Base-by-base conservation (phyloP, 2,888 invertebrate species). In the Netelia fuscicornis region DNA sequence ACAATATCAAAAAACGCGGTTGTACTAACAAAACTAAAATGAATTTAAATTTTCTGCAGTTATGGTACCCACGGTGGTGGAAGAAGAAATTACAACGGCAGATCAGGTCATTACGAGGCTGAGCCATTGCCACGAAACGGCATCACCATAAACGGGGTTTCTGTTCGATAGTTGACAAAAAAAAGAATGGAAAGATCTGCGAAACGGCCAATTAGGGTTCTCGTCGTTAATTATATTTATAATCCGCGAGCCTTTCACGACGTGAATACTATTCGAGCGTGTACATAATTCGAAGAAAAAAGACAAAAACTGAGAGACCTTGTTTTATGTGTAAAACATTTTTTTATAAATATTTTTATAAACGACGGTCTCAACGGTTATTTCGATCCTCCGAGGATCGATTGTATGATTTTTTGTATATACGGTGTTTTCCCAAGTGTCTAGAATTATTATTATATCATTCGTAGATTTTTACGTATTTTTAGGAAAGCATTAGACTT, bases 61-160 rank as follows among this genome's bases (percentile, higher is more conserved):
- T 93, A 93, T 80, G 91, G 91, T 11, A 80, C 86, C 30, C 83
- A 85, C 30, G 85, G 79, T 23, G 91, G 91, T 65, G 88, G 89
- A 17, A 90, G 92, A 79, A 91, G 93, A 90, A 89, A 89, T 64
- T 93, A 93, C 87, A 90, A 92, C 78, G 87, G 85, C 85, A 91
- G 93, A 86, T 90, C 93, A 9, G 92, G 93, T 77, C 93, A 94
- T 65, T 96, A 96, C 91, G 96, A 96, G 83, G 96, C 97, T 0
- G 97, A 97, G 88, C 97, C 97, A 10, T 93, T 95, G 0, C 94
- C 95, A 54, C 94, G 94, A 85, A 96, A 96, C 68, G 96, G 96
- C 25, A 97, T 98, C 90, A 98, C 98, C 64, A 98, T 98, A 90
- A 98, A 98, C 92, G 98, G 98, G 9, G 98, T 98, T 67, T 96